Evolutionary conservation across 2,797 vertebrate genomes (phyloP), one percentile per base, ranked within the genome.

Genomic region (Thalassophryne amazonica): DNA sequence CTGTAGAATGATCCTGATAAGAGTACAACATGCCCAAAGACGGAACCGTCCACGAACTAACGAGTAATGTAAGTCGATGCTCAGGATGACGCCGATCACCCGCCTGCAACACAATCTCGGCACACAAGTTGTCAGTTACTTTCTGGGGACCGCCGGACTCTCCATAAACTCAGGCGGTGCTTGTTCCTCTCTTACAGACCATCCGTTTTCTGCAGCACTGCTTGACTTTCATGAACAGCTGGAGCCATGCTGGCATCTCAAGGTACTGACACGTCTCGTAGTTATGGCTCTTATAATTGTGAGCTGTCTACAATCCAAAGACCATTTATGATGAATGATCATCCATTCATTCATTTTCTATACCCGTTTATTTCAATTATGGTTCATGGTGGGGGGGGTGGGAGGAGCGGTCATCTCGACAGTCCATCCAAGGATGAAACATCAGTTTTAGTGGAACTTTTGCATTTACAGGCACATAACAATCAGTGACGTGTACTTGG

Each of bases 1-100:
- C 43, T 5, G 6, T 80, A 98, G 96, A 98, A 97, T 1, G 94
- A 99, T 55, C 96, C 96, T 0, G 96, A 99, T 73, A 99, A 99
- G 97, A 99, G 33, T 98, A 98, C 81, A 99, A 97, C 86, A 98
- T 99, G 97, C 96, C 97, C 17, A 98, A 98, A 76, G 97, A 98
- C 0, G 96, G 96, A 17, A 98, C 97, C 0, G 96, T 99, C 14
- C 97, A 99, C 0, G 96, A 99, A 24, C 91, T 99, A 73, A 99
- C 97, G 53, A 99, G 97, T 83, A 99, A 99, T 0, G 97, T 98
- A 87, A 3, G 94, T 9, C n/a, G n/a, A n/a, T n/a, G n/a, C n/a
- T n/a, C n/a, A n/a, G n/a, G 9, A 10, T 34, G 36, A 42, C 33
- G 4, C 5, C 0, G 0, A 14, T 7, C 29, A 43, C 31, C 13